Evolutionary conservation across 2,113 vertebrate genomes (phyloP).

Genomic region (Mormoops blainvillei): DNA sequence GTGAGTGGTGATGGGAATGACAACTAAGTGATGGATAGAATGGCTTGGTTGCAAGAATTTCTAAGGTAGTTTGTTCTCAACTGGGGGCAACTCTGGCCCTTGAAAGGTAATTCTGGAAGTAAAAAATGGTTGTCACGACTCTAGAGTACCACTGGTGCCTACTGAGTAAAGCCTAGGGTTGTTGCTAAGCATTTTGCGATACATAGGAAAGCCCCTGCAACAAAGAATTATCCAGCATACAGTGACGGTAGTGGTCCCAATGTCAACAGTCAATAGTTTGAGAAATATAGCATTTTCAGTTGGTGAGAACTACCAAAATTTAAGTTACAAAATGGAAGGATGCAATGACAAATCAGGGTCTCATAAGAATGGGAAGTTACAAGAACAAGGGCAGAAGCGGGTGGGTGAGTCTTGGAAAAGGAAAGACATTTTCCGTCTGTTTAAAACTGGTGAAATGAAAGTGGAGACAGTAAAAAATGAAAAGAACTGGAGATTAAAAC

Average conservation of each 20-base stretch:
- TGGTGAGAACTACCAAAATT: neutral
- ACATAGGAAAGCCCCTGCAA: neutral
- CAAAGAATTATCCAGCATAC: neutral
- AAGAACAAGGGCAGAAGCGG: neutral
- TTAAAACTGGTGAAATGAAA: neutral
- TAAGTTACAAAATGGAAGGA: neutral
- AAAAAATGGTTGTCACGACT: neutral
- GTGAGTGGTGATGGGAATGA: neutral
- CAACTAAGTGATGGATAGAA: neutral
- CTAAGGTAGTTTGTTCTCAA: neutral
- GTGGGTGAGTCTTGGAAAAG: neutral
- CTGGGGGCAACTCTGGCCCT: neutral
- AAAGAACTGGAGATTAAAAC: neutral
- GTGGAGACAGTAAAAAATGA: neutral
- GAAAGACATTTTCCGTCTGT: neutral
- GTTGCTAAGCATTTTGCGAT: neutral
- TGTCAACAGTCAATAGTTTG: neutral
- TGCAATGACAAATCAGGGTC: neutral
- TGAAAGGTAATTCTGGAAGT: neutral
- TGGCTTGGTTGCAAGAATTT: neutral
- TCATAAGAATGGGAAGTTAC: neutral
- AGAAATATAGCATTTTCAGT: neutral
- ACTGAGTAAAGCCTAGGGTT: neutral
- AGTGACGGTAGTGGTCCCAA: neutral
- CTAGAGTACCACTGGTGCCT: neutral